Evolutionary conservation across 2,113 vertebrate species (phyloP).

Genomic region (Podilymbus podiceps): DNA sequence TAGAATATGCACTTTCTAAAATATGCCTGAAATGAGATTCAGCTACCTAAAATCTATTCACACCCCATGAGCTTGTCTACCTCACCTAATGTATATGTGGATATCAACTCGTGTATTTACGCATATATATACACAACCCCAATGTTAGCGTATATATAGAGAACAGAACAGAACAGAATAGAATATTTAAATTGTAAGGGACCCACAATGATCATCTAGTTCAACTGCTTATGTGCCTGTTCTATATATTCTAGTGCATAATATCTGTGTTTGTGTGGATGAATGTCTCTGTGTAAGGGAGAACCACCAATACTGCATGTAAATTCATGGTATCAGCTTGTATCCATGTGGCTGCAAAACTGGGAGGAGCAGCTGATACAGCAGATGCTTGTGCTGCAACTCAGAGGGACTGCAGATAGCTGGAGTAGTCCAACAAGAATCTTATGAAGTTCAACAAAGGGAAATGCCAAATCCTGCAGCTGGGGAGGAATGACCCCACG

Average conservation of each 20-base stretch:
- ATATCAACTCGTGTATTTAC: not conserved
- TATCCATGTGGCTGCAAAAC: not conserved
- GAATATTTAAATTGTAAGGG: not conserved
- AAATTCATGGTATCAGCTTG: not conserved
- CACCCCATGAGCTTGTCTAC: not conserved
- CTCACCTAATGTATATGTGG: not conserved
- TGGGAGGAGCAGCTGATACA: not conserved
- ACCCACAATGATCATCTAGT: accelerated
- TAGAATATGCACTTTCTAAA: not conserved
- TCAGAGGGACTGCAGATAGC: not conserved
- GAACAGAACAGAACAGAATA: not conserved
- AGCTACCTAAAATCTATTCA: not conserved
- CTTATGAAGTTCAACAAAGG: not conserved
- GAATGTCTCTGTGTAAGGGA: not conserved
- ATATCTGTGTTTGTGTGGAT: not conserved
- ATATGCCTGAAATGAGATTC: not conserved
- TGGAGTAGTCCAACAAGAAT: not conserved
- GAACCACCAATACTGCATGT: not conserved
- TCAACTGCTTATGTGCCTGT: not conserved
- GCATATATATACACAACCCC: not conserved
- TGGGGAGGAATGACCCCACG: not conserved
- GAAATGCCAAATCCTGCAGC: not conserved
- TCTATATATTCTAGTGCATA: not conserved
- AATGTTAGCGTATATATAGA: not conserved
- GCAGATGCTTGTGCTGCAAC: not conserved